Percentiles rank a stretch among this genome's conserved stretches.
Evolutionary conservation across 1,140 invertebrate species (phyloP).

Genomic region (Brachionus koreanus): DNA sequence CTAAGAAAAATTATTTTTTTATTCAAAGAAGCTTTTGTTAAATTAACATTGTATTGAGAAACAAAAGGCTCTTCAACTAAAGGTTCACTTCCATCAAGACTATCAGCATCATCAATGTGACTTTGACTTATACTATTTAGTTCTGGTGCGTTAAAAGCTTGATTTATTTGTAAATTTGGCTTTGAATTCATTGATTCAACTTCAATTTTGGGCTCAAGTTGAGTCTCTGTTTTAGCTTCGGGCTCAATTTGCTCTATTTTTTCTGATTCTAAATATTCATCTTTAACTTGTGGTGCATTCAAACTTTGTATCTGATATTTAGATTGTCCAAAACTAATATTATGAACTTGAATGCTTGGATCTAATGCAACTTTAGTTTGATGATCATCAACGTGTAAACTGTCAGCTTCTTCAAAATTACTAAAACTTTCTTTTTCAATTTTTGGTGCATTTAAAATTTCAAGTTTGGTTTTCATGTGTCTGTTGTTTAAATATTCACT

Average conservation of each 20-base stretch:
- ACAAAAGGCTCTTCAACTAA: background rate
- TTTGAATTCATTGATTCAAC: background rate
- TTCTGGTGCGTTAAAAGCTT: background rate
- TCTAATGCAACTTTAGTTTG: background rate
- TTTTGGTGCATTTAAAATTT: background rate
- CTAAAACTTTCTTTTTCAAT: background rate
- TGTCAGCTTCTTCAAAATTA: constrained; percentile 8
- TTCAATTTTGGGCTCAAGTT: background rate
- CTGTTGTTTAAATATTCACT: background rate
- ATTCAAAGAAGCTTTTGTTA: background rate
- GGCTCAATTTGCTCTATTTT: background rate
- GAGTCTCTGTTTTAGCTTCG: background rate
- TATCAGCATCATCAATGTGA: background rate
- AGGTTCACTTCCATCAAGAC: background rate
- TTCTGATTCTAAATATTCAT: background rate
- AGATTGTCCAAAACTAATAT: background rate
- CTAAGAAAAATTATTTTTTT: background rate
- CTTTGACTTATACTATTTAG: background rate
- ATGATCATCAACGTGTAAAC: background rate
- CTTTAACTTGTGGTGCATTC: background rate
- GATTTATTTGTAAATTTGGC: background rate
- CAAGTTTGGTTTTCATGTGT: background rate
- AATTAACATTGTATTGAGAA: background rate
- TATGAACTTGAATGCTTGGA: background rate
- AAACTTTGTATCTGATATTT: background rate